Evolutionary conservation across 53 echinoderm and acorn worm genomes (phyloP), one percentile per base, ranked within the genome.

Genomic region (Arbacia lixula): DNA sequence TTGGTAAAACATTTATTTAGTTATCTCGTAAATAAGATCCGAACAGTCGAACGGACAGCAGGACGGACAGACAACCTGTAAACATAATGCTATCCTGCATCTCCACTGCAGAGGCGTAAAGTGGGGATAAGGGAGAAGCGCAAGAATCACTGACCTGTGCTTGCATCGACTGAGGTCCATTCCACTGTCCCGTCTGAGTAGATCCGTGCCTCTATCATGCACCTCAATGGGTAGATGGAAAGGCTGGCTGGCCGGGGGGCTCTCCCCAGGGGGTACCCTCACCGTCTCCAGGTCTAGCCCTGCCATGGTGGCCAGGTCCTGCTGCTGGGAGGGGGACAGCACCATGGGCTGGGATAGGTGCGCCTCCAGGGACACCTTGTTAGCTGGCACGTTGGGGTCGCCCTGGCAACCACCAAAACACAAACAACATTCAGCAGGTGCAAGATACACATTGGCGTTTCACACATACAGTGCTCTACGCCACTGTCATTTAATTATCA

Each of bases 331-430:
- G 16, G 11, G 66, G 36, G 57, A 79, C 31, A 99, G 89, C 4
- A 99, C 87, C 92, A 99, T 86, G 17, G 94, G 88, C 49, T 94
- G 62, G 31, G 92, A 89, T 0, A 99, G 87, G 61, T 94, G 88
- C 11, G 90, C 99, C 61, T 90, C 87, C 10, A 99, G 63, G 56
- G 92, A 92, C 29, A 92, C 50, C 84, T 99, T 92, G 49, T 84
- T 69, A 6, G 99, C 94, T 29, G 99, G 99, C 0, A 99, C 99
- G 71, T 99, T 99, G n/a, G 99, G 99, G 84, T 99, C 94, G 75
- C 94, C 99, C 99, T 99, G 83, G 24, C 20, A n/a, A n/a, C n/a
- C n/a, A n/a, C n/a, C n/a, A n/a, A n/a, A n/a, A n/a, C n/a, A n/a
- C n/a, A n/a, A n/a, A n/a, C n/a, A n/a, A n/a, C n/a, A n/a, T n/a